Evolutionary conservation across 2,888 invertebrate genomes (phyloP).

Genomic region (Hesperia comma): DNA sequence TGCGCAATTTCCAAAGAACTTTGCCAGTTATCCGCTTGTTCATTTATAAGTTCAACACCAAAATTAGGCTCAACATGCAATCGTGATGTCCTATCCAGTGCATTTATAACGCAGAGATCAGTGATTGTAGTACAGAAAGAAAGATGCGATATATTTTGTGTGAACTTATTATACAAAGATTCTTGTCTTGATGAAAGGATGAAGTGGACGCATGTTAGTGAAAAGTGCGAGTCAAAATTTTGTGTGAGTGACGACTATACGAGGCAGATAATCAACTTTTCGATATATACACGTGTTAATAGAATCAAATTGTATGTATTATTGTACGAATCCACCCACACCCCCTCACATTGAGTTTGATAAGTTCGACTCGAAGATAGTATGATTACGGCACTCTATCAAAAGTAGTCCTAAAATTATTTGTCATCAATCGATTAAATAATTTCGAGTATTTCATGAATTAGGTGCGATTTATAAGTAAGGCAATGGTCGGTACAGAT

Average conservation of each 20-base stretch:
- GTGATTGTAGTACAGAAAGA: not conserved
- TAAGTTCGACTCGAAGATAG: not conserved
- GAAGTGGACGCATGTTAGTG: slow-evolving; percentile 1
- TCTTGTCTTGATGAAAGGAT: slow-evolving; percentile 15
- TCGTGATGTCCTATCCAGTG: not conserved
- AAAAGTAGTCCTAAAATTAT: slow-evolving; percentile 13
- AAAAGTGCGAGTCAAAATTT: slow-evolving; percentile 10
- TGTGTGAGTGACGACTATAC: slow-evolving; percentile 10
- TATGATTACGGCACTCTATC: not conserved
- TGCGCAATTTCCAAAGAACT: too few species aligned
- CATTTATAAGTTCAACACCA: too few species aligned
- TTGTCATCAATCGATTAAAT: slow-evolving; percentile 16
- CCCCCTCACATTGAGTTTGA: slow-evolving; percentile 5
- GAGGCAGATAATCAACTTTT: slow-evolving; percentile 15
- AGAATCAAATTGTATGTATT: slow-evolving; percentile 31
- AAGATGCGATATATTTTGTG: slow-evolving; percentile 21
- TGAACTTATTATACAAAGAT: slow-evolving; percentile 14
- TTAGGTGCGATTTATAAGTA: slow-evolving; percentile 6
- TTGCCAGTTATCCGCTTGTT: too few species aligned
- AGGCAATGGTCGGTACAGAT: not conserved
- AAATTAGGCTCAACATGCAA: not conserved
- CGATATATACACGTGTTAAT: slow-evolving; percentile 22
- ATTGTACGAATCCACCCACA: slow-evolving; percentile 5
- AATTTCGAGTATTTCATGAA: slow-evolving; percentile 24
- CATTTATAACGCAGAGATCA: not conserved